Evolutionary conservation across 2,888 invertebrate species (phyloP), one percentile per base, ranked within the genome.

Genomic region (Azorinus chamasolen): DNA sequence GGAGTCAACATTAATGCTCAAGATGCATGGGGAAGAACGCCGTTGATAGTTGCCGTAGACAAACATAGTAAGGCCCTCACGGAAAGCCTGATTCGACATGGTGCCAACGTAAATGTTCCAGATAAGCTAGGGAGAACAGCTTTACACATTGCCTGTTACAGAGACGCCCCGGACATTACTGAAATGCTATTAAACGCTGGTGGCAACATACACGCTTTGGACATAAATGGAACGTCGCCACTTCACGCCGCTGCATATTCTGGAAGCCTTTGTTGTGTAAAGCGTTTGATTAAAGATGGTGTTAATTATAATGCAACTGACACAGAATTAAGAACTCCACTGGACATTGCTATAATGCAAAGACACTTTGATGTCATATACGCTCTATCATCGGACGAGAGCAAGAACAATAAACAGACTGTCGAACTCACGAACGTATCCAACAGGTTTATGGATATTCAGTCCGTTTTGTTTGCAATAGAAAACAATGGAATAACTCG

Each of bases 171-270:
- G 10, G 12, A 37, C 14, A 27, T 62, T 16, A 53, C 73, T n/a
- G 41, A 58, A 6, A 43, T 54, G 12, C 58, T 80, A 8, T 5
- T 76, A 3, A 16, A 53, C n/a, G 37, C 32, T 24, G 75, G 72
- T 10, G 76, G 73, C 22, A 43, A 62, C 27, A 53, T 72, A 0
- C 69, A 72, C 39, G 48, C 46, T 4, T 14, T 22, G n/a, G 72
- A 80, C 32, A 37, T 25, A 25, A 50, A 73, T 10, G 18, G 32
- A 20, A 57, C 71, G 8, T 55, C 68, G 1, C 68, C 79, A 12
- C 54, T 80, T 8, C 79, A 73, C 55, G 61, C 75, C 25, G 72
- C 73, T 12, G 69, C 75, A 20, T 76, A 63, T 72, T 41, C 37
- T 12, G 55, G 65, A 25, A 43, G 54, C 25, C 22, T 53, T 14